phyloP scores from a whole-genome alignment of 2,113 vertebrate genomes.

The Plecturocebus donacophilus region DNA sequence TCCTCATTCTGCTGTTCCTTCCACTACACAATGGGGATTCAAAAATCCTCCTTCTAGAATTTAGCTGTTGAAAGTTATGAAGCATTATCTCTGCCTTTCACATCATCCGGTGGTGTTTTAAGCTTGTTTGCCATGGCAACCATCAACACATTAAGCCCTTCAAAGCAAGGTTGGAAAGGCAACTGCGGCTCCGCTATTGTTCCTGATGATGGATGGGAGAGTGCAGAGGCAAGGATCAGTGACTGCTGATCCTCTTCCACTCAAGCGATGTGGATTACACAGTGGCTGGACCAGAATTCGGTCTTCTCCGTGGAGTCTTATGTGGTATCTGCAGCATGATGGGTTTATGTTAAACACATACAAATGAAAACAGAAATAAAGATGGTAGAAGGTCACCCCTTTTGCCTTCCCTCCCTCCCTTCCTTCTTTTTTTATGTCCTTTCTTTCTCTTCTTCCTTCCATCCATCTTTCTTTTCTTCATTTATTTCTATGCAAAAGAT shows the following conservation, averaged over 20 bases:
- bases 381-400: background rate
- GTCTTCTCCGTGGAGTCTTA: background rate
- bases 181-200: slow-evolving; percentile 9
- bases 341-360: background rate
- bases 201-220: background rate
- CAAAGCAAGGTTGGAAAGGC: background rate
- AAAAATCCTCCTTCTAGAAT: slow-evolving; percentile 38
- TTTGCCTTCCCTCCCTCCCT: background rate
- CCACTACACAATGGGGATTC: background rate
- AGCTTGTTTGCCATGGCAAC: slow-evolving; percentile 67
- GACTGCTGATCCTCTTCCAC: background rate
- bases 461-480: background rate
- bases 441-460: no score
- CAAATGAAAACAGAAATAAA: background rate
- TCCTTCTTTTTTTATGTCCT: background rate
- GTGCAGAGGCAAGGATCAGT: background rate
- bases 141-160: slow-evolving; percentile 55
- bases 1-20: background rate
- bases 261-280: background rate
- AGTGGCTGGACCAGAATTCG: background rate
- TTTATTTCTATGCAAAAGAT: background rate
- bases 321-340: background rate
- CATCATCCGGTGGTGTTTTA: slow-evolving; percentile 31
- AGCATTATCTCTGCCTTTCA: slow-evolving; percentile 50
- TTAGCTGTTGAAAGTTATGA: background rate